Evolutionary conservation across 2,113 vertebrate genomes (phyloP).

Genomic region (Bubo scandiacus): DNA sequence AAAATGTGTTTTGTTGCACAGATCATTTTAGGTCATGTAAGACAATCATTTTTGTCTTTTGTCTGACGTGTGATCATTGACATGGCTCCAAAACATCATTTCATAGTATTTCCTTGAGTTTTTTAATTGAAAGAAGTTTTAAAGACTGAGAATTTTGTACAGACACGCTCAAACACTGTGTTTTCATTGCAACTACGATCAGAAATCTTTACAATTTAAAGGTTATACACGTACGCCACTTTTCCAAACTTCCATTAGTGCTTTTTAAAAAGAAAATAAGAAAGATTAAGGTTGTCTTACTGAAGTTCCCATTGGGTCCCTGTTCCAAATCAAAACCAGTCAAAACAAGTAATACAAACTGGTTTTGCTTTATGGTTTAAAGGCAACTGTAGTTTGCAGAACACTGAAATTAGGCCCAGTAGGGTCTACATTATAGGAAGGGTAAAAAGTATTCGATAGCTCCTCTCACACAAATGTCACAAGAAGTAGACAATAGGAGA

Average conservation of each 20-base stretch:
- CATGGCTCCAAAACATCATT: background rate
- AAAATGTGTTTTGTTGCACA: background rate
- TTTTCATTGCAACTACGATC: conserved; percentile 62
- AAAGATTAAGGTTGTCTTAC: background rate
- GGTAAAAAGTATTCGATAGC: conserved; percentile 11
- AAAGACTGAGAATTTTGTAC: background rate
- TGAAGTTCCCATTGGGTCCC: conserved; percentile 27
- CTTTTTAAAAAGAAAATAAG: conserved; percentile 6
- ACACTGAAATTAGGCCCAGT: conserved; percentile 22
- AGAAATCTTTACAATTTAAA: conserved; percentile 40
- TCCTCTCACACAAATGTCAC: background rate
- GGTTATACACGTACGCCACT: background rate
- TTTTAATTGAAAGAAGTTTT: conserved; percentile 19
- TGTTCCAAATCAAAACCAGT: conserved; percentile 29
- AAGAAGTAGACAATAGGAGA: conserved; percentile 38
- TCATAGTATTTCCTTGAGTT: background rate
- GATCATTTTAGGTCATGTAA: background rate
- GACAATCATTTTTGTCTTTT: background rate
- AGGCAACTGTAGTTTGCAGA: conserved; percentile 53
- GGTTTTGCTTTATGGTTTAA: conserved; percentile 28
- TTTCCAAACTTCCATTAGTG: conserved; percentile 23
- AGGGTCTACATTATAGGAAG: background rate
- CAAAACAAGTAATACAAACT: conserved; percentile 25
- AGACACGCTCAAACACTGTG: conserved; percentile 45
- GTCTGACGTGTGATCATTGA: background rate